Evolutionary conservation across 2,113 vertebrate species (phyloP).

Genomic region (Peromyscus californicus): DNA sequence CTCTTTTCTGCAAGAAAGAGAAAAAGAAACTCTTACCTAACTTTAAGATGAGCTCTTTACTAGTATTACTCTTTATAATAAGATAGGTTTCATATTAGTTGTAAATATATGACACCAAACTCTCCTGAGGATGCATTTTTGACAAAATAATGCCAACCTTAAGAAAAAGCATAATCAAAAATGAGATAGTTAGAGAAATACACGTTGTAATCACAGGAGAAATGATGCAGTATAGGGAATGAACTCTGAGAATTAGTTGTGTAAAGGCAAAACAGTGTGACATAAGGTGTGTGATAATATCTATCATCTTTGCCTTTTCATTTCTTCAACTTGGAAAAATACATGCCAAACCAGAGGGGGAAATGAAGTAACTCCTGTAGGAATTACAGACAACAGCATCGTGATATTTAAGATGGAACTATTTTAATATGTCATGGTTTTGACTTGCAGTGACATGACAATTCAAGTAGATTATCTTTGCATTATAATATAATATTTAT

Average conservation of each 20-base stretch:
- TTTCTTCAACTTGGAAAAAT: neutral
- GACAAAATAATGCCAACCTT: conserved; percentile 11
- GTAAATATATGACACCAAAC: neutral
- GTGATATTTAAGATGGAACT: conserved; percentile 71
- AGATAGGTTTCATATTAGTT: neutral
- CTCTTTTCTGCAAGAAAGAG: neutral
- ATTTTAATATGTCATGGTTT: conserved; percentile 48
- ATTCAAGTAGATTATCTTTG: conserved; percentile 53
- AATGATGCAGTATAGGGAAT: neutral
- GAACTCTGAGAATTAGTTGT: conserved; percentile 15
- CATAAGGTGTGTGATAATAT: neutral
- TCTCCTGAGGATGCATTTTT: neutral
- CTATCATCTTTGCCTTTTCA: neutral
- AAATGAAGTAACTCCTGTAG: neutral
- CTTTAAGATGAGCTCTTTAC: neutral
- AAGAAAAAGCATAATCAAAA: conserved; percentile 28
- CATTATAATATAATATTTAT: conserved; percentile 52
- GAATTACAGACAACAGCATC: conserved; percentile 48
- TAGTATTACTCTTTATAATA: neutral
- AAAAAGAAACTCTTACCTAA: neutral
- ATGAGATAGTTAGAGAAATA: conserved; percentile 15
- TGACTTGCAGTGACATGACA: neutral
- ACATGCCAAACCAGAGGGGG: neutral
- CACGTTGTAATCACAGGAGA: neutral
- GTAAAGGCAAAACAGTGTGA: neutral